phyloP scores from a whole-genome alignment of 1,140 invertebrate genomes.

The Thalassaphorura encarpata region DNA sequence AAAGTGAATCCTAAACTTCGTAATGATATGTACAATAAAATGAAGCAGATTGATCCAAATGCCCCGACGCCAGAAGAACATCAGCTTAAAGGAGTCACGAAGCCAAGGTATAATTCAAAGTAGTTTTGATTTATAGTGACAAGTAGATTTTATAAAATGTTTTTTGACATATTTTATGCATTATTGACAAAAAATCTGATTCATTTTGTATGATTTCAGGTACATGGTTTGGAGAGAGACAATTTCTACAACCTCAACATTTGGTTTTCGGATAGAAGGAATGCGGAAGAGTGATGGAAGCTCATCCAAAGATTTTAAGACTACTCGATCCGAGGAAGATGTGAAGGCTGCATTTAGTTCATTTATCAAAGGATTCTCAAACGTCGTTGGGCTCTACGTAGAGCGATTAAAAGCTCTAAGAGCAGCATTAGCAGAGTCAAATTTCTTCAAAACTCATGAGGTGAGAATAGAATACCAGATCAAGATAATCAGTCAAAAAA shows the following conservation, averaged over 20 bases:
- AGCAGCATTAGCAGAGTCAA: constrained; percentile 64
- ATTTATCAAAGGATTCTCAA: constrained; percentile 69
- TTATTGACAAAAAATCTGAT: background rate
- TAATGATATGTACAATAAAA: constrained; percentile 97
- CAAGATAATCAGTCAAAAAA: too few relatives aligned
- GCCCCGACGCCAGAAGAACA: constrained; percentile 88
- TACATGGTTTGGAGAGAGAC: constrained; percentile 98
- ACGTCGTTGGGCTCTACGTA: constrained; percentile 66
- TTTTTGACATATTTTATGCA: background rate
- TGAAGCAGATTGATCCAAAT: constrained; percentile 84
- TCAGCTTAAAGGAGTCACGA: constrained; percentile 77
- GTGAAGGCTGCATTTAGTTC: constrained; percentile 69
- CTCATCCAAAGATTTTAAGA: constrained; percentile 92
- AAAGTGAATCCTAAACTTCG: constrained; percentile 87
- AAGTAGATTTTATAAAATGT: background rate
- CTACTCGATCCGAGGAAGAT: constrained; percentile 71
- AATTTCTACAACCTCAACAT: constrained; percentile 85
- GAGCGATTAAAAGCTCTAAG: constrained; percentile 72
- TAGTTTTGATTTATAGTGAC: background rate
- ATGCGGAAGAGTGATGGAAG: constrained; percentile 68
- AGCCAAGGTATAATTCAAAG: constrained; percentile 52
- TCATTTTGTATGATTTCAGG: constrained; percentile 31
- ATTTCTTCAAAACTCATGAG: constrained; percentile 84
- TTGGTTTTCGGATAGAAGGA: constrained; percentile 79
- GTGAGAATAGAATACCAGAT: constrained; percentile 37